phyloP scores from a whole-genome alignment of 2,113 vertebrate species.

The Salvator merianae region DNA sequence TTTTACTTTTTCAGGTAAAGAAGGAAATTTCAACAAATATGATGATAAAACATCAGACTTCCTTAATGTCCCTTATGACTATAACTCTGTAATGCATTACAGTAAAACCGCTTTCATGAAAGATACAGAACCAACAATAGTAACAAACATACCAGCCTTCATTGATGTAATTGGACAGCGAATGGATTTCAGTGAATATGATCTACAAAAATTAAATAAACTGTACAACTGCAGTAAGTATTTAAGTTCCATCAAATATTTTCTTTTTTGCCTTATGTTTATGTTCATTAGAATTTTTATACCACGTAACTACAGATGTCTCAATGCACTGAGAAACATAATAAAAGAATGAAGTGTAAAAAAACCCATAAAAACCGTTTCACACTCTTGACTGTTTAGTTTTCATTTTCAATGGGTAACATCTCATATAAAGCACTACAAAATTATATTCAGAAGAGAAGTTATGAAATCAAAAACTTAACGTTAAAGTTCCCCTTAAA shows the following conservation, averaged over 20 bases:
- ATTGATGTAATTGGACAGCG: slow-evolving; percentile 89
- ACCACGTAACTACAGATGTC: no score
- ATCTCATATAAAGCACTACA: no score
- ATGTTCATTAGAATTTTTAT: background rate
- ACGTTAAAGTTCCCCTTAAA: no score
- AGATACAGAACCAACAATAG: slow-evolving; percentile 82
- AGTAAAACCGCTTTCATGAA: slow-evolving; percentile 85
- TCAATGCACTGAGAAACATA: no score
- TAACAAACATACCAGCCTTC: slow-evolving; percentile 88
- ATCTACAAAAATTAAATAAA: slow-evolving; percentile 85
- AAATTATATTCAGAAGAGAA: no score
- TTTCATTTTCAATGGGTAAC: no score
- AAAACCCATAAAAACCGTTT: no score
- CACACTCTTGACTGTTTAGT: no score
- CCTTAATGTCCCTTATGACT: slow-evolving; percentile 89
- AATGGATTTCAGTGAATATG: slow-evolving; percentile 92
- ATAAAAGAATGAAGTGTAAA: no score
- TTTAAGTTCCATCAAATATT: background rate
- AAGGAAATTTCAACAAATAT: slow-evolving; percentile 82
- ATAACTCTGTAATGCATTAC: slow-evolving; percentile 91
- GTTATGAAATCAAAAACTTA: no score
- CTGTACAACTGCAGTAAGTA: slow-evolving; percentile 92
- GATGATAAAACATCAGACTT: slow-evolving; percentile 74
- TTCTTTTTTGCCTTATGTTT: background rate
- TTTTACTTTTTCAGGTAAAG: slow-evolving; percentile 73